Conservation (phyloP, 2,113 vertebrate genomes). For the Sinocyclocheilus rhinocerous region DNA sequence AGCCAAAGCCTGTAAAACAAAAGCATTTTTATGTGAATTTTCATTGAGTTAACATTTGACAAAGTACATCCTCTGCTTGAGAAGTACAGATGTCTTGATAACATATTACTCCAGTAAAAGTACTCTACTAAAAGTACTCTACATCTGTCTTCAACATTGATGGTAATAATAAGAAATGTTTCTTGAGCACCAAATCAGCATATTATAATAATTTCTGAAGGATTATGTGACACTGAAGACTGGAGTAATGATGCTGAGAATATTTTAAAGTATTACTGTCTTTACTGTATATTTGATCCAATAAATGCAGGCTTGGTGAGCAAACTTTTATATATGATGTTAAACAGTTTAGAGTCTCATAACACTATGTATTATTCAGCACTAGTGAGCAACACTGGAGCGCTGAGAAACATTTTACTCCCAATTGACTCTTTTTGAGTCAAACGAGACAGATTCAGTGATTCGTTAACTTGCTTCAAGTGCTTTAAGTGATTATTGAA, state of each 20-base stretch:
- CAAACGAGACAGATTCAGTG: neutral
- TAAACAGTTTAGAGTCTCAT: neutral
- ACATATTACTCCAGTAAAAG: neutral
- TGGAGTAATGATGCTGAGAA: neutral
- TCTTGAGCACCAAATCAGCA: neutral
- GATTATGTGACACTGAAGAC: neutral
- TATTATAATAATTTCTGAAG: neutral
- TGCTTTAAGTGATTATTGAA: neutral
- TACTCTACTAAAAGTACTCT: neutral
- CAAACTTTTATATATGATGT: neutral
- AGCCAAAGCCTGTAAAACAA: constrained; percentile 75
- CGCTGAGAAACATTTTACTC: neutral
- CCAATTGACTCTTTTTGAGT: neutral
- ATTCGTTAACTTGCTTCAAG: neutral
- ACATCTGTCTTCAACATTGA: neutral
- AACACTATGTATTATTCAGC: neutral
- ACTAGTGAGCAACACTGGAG: neutral
- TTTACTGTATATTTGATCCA: neutral
- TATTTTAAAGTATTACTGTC: neutral
- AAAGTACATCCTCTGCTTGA: neutral
- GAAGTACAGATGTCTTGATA: neutral
- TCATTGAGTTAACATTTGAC: neutral
- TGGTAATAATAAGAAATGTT: neutral
- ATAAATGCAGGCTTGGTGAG: neutral
- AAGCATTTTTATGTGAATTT: neutral